phyloP scores from a whole-genome alignment of 2,797 vertebrate genomes.

The Lutjanus argentimaculatus region DNA sequence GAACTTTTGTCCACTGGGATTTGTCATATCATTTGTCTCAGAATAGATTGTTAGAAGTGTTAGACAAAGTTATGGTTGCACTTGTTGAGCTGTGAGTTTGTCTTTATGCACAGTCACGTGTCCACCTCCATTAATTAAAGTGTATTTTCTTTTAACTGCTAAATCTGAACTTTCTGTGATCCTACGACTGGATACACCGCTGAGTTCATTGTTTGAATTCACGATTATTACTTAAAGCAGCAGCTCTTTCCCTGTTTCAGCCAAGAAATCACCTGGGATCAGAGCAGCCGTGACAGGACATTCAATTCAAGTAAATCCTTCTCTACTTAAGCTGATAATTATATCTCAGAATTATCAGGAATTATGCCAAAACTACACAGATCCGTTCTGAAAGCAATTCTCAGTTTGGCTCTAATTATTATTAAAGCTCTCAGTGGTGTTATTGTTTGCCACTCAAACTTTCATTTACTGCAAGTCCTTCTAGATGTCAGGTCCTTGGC shows the following conservation, averaged over 20 bases:
- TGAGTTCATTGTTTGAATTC: background rate
- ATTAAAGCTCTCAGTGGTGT: constrained; percentile 44
- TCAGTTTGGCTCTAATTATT: constrained; percentile 42
- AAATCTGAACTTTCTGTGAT: background rate
- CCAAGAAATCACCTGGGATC: constrained; percentile 1
- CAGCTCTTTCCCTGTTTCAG: background rate
- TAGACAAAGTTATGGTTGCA: background rate
- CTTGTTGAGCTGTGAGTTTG: background rate
- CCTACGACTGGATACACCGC: background rate
- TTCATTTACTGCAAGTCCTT: constrained; percentile 30
- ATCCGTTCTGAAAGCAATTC: constrained; percentile 46
- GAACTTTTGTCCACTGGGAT: background rate
- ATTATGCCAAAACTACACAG: constrained; percentile 38
- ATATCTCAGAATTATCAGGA: constrained; percentile 43
- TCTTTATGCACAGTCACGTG: too few species aligned
- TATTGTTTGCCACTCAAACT: constrained; percentile 58
- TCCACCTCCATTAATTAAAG: background rate
- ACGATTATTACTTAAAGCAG: background rate
- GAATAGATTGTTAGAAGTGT: background rate
- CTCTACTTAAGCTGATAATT: constrained; percentile 55
- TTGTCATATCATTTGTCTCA: background rate
- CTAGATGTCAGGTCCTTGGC: background rate
- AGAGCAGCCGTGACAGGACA: constrained; percentile 13
- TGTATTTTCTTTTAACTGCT: background rate
- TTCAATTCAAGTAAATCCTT: constrained; percentile 22